A percentile compares a stretch with the other conserved stretches of the same genome.
phyloP scores from a whole-genome alignment of 2,888 invertebrate species.

The Drosophila barbarae region DNA sequence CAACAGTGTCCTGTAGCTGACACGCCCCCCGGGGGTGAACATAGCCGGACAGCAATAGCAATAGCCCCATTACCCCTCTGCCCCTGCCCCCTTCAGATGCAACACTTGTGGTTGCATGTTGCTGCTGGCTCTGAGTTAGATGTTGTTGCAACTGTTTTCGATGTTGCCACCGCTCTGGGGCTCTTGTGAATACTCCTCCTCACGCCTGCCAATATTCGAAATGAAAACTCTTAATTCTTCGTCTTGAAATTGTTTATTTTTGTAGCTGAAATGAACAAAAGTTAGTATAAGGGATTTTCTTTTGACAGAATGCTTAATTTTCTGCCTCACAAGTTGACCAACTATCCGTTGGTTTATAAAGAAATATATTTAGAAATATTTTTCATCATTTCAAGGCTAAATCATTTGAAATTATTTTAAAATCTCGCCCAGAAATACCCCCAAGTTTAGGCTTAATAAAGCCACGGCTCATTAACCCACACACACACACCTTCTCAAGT shows the following conservation, averaged over 20 bases:
- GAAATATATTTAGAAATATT: no score
- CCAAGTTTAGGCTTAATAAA: neutral
- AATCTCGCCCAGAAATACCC: neutral
- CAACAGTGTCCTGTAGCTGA: slow-evolving; percentile 32
- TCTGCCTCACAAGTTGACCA: no score
- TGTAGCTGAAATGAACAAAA: no score
- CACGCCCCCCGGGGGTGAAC: slow-evolving; percentile 36
- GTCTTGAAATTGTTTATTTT: no score
- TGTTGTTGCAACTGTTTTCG: slow-evolving; percentile 23
- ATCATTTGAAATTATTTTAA: neutral
- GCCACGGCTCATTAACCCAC: slow-evolving; percentile 1
- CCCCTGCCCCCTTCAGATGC: neutral
- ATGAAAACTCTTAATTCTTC: no score
- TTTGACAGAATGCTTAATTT: no score
- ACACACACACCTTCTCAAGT: neutral
- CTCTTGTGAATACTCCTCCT: neutral
- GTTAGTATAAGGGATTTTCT: no score
- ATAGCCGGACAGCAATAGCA: slow-evolving; percentile 16
- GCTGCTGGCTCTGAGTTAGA: slow-evolving; percentile 24
- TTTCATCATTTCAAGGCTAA: neutral
- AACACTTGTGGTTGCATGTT: slow-evolving; percentile 17
- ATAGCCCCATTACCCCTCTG: slow-evolving; percentile 9
- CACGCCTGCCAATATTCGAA: neutral
- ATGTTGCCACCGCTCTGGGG: slow-evolving; percentile 7
- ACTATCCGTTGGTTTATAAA: no score